Conservation (phyloP, 2,888 invertebrate species). For the Pachliopta kotzebuea region DNA sequence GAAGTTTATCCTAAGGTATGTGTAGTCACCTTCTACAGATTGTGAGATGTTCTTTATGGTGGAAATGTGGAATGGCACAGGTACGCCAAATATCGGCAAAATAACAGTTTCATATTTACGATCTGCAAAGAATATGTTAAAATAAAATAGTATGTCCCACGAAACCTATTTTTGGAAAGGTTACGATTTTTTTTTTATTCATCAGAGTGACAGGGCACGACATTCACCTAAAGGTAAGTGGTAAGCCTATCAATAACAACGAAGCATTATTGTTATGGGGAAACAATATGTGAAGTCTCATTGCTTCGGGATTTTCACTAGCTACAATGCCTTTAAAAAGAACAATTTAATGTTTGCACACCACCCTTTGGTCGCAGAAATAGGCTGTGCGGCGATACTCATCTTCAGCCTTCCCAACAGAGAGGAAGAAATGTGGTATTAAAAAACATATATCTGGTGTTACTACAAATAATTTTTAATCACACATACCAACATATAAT, state of each 20-base stretch:
- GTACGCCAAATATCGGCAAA: conserved; percentile 96
- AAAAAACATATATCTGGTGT: background rate
- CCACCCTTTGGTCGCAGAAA: no score
- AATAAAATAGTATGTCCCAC: background rate
- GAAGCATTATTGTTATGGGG: no score
- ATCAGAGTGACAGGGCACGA: background rate
- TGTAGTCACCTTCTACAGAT: conserved; percentile 99
- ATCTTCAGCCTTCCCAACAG: no score
- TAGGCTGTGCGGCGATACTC: no score
- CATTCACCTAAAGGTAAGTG: no score
- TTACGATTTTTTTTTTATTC: no score
- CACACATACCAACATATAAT: conserved; percentile 92
- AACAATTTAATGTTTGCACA: no score
- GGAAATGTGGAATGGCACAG: conserved; percentile 99
- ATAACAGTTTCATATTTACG: conserved; percentile 99
- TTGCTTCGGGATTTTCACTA: no score
- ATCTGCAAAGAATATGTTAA: conserved; percentile 77
- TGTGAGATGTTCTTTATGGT: conserved; percentile 99
- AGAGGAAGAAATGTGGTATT: no score
- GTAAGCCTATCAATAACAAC: no score
- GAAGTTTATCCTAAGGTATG: conserved; percentile 98
- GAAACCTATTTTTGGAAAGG: background rate
- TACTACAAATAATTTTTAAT: background rate
- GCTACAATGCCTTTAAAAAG: no score
- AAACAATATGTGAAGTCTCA: no score